Conservation (phyloP, 1,140 invertebrate genomes). For the Formica selysi region DNA sequence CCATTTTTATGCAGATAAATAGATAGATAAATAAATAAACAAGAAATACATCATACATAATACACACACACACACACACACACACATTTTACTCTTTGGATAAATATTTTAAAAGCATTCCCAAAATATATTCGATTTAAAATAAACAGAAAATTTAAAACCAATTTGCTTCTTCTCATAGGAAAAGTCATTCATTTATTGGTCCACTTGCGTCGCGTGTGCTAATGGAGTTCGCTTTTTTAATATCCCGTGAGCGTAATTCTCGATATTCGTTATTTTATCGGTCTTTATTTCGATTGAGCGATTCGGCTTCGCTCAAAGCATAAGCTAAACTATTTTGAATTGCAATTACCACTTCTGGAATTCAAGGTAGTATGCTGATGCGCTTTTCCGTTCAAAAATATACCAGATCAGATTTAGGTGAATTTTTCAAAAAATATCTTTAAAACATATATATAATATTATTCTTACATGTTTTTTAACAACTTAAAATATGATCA, state of each 20-base stretch:
- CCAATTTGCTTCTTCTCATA: background rate
- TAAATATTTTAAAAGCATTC: background rate
- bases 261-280: slow-evolving; percentile 45
- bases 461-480: background rate
- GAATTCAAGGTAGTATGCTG: slow-evolving; percentile 38
- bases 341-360: slow-evolving; percentile 66
- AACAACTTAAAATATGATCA: background rate
- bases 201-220: background rate
- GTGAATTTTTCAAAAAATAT: slow-evolving; percentile 5
- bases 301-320: background rate
- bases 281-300: background rate
- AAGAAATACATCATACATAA: background rate
- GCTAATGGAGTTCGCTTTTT: slow-evolving; percentile 38
- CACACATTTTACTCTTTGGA: background rate
- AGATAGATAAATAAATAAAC: no score
- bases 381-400: slow-evolving; percentile 14
- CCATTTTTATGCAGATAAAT: background rate
- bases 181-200: slow-evolving; percentile 33
- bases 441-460: background rate
- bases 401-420: background rate
- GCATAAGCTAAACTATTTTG: slow-evolving; percentile 52
- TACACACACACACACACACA: no score
- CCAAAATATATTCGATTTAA: slow-evolving; percentile 8
- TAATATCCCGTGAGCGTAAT: slow-evolving; percentile 50
- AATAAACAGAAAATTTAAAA: slow-evolving; percentile 43